Base-by-base conservation (phyloP, 2,113 vertebrate genomes). In the Tursiops truncatus region DNA sequence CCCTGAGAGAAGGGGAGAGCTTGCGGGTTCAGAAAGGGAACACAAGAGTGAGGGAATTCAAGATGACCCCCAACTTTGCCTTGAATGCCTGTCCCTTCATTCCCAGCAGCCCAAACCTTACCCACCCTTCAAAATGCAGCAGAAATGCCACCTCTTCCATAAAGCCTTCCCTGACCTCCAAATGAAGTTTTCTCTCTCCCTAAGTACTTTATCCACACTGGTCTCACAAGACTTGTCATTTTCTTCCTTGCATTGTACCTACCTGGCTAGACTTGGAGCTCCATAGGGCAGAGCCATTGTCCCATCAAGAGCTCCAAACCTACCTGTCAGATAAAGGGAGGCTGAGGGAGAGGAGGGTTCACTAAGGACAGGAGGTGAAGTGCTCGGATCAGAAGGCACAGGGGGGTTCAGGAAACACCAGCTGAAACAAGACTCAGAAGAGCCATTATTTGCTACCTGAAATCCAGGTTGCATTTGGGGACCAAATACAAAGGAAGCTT, bases 301-400 rank as follows among this genome's bases (percentile, higher is more conserved):
- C 33, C 47, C 65, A 15, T 47, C 56, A 67, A 68, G 33, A 70
- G 6, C 10, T 44, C 44, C 20, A 3, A 2, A 26, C n/a, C 9
- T 41, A 41, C 56, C 8, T 11, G 18, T 23, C 41, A 17, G 44
- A 63, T 88, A 31, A 28, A 23, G 1, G 1, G 6, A 62, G 74
- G 28, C 25, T 28, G n/a, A 9, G 11, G 50, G 21, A 79, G 71
- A 50, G 44, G n/a, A 41, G 17, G 14, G n/a, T 12, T 67, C 62
- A 0, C 25, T 7, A 21, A 18, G 21, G 11, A 33, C 10, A 28
- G 47, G 25, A 62, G 38, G 23, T 1, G 1, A 25, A 31, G 2
- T 5, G 6, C 13, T 25, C 74, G 17, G 26, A n/a, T 33, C 53
- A 18, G 56, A 74, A 73, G 83, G 36, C 36, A 17, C 0, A 5